These are phyloP conservation scores for Bagarius yarrelli DNA, from an alignment of 2,113 vertebrate species.

Conservation along the genomic window DNA sequence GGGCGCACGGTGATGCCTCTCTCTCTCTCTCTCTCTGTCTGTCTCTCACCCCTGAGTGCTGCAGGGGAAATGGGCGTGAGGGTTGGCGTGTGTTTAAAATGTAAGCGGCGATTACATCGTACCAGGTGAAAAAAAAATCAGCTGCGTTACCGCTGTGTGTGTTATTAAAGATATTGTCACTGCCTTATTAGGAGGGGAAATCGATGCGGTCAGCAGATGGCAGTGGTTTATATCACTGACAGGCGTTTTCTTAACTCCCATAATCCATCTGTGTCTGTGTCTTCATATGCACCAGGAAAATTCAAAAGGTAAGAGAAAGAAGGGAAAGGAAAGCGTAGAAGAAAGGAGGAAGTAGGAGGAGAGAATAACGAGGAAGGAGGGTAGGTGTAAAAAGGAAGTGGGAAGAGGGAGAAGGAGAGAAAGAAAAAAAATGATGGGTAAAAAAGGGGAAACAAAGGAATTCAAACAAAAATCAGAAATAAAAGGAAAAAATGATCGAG, in stretches of 20 bases:
- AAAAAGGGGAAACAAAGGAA: not conserved
- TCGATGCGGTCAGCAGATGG: conserved; percentile 59
- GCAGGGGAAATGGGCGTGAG: not conserved
- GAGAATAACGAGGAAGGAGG: too few relatives aligned
- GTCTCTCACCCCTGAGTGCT: conserved; percentile 1
- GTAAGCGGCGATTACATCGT: conserved; percentile 37
- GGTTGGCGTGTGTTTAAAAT: not conserved
- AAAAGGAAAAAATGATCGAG: not conserved
- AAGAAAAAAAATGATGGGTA: too few relatives aligned
- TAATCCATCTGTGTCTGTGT: conserved; percentile 47
- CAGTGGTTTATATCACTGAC: conserved; percentile 52
- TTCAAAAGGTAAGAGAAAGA: not conserved
- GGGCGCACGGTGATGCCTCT: conserved; percentile 32
- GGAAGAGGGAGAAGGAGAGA: not conserved
- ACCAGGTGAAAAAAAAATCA: conserved; percentile 35
- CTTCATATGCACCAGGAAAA: not conserved
- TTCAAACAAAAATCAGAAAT: not conserved
- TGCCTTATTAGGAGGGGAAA: conserved; percentile 63
- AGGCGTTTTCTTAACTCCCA: conserved; percentile 41
- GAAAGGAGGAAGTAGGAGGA: not conserved
- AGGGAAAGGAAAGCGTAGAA: not conserved
- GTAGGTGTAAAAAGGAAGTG: not conserved
- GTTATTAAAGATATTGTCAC: conserved; percentile 61
- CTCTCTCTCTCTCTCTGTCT: conserved; percentile 26
- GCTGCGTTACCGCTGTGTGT: conserved; percentile 43